Percentiles rank a stretch among this genome's conserved stretches.
These are phyloP conservation scores for Tarsius wallacei DNA, from an alignment of 2,797 vertebrate species.

Conservation along the genomic window DNA sequence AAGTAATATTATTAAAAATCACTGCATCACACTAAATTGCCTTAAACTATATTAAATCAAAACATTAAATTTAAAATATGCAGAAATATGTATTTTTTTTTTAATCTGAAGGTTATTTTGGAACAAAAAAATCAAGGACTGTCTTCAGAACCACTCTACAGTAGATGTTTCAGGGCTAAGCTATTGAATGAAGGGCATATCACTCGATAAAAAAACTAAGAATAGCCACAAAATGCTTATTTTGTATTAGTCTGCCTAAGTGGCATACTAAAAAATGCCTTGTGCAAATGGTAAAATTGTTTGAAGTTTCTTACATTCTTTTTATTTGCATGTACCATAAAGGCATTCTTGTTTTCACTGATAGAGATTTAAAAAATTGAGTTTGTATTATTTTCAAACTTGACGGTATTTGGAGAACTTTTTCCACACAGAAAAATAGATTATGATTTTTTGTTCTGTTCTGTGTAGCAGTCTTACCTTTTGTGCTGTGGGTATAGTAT, in stretches of 20 bases:
- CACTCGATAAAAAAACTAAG: neutral
- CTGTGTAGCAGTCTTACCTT: neutral
- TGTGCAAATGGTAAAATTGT: neutral
- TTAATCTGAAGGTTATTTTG: neutral
- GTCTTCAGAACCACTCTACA: neutral
- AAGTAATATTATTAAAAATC: neutral
- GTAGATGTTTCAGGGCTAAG: neutral
- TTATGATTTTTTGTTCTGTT: neutral
- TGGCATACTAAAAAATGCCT: neutral
- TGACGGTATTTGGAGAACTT: neutral
- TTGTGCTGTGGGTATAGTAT: neutral
- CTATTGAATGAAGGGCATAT: neutral
- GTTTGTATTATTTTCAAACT: constrained; percentile 12
- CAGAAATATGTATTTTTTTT: neutral
- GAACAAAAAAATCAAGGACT: neutral
- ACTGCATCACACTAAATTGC: neutral
- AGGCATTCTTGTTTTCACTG: neutral
- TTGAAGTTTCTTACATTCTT: neutral
- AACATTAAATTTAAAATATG: neutral
- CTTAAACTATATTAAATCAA: neutral
- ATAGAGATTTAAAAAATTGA: neutral
- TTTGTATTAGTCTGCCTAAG: constrained; percentile 2
- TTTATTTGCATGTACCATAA: neutral
- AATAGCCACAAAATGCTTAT: neutral
- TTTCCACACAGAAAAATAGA: neutral